Evolutionary conservation across 2,888 invertebrate species (phyloP).

Genomic region (Cerceris rybyensis): DNA sequence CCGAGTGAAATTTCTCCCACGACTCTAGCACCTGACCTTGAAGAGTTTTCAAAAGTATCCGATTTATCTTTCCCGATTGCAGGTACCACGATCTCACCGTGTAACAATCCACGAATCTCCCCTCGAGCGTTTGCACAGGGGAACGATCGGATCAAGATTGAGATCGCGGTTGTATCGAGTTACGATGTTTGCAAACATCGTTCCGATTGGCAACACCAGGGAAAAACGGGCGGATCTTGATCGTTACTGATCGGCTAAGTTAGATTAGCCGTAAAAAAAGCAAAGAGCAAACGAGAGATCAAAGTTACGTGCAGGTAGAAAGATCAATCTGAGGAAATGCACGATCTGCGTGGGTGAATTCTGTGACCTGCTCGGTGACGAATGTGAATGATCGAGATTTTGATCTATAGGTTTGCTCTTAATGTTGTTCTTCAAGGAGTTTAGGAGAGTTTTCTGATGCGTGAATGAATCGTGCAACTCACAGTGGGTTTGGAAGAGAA

Average conservation of each 20-base stretch:
- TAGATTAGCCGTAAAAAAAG: constrained; percentile 44
- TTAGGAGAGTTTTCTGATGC: no score
- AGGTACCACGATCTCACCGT: constrained; percentile 35
- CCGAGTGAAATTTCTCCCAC: constrained; percentile 44
- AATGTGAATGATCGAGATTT: no score
- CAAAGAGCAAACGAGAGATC: constrained; percentile 3
- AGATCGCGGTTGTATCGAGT: constrained; percentile 70
- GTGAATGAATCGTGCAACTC: no score
- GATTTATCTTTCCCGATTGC: constrained; percentile 27
- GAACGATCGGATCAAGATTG: constrained; percentile 56
- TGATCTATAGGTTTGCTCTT: no score
- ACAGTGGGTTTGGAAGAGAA: no score
- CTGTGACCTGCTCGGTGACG: no score
- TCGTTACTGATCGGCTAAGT: constrained; percentile 60
- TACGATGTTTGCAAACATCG: constrained; percentile 77
- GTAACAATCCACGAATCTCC: constrained; percentile 27
- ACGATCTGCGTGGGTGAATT: no score
- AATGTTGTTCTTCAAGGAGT: no score
- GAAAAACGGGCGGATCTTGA: constrained; percentile 47
- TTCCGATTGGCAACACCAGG: constrained; percentile 41
- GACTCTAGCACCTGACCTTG: constrained; percentile 32
- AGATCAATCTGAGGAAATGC: no score
- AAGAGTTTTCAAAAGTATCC: constrained; percentile 44
- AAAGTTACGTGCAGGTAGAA: no score
- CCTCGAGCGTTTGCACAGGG: constrained; percentile 27